phyloP scores from a whole-genome alignment of 2,888 invertebrate species.

The Ophion slaviceki region DNA sequence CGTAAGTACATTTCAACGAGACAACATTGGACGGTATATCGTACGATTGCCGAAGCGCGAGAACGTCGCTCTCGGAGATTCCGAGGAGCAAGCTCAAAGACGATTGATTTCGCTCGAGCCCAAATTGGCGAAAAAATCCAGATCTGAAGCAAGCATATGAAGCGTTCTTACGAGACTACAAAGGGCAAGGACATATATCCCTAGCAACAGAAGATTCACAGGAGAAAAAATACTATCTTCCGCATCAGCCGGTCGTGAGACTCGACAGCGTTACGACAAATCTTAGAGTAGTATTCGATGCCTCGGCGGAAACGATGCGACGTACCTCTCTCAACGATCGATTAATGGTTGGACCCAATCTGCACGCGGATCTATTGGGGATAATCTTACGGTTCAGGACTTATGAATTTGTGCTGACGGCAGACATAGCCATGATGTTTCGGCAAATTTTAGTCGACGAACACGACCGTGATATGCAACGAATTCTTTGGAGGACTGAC shows the following conservation, averaged over 20 bases:
- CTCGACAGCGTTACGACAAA: no score
- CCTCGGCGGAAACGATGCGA: slow-evolving; percentile 52
- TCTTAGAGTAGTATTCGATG: slow-evolving; percentile 72
- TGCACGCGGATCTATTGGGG: slow-evolving; percentile 39
- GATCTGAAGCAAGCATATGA: slow-evolving; percentile 49
- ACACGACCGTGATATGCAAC: slow-evolving; percentile 40
- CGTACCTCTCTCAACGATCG: slow-evolving; percentile 54
- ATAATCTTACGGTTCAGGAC: slow-evolving; percentile 38
- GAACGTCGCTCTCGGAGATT: slow-evolving; percentile 64
- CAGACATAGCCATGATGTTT: slow-evolving; percentile 54
- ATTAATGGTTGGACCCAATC: slow-evolving; percentile 51
- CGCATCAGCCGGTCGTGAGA: no score
- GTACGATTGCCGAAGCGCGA: slow-evolving; percentile 61
- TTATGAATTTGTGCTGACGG: slow-evolving; percentile 48
- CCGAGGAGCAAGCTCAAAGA: slow-evolving; percentile 59
- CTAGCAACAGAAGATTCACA: not conserved
- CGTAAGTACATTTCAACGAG: slow-evolving; percentile 48
- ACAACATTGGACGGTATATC: slow-evolving; percentile 63
- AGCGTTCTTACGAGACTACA: slow-evolving; percentile 70
- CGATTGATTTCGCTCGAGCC: slow-evolving; percentile 67
- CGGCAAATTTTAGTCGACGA: slow-evolving; percentile 44
- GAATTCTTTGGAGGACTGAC: slow-evolving; percentile 52
- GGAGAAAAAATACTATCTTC: no score
- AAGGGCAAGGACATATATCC: slow-evolving; percentile 43
- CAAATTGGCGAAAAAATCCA: slow-evolving; percentile 46